These are phyloP conservation scores for Lobophora halterata DNA, from an alignment of 2,888 invertebrate species.

Conservation along the genomic window DNA sequence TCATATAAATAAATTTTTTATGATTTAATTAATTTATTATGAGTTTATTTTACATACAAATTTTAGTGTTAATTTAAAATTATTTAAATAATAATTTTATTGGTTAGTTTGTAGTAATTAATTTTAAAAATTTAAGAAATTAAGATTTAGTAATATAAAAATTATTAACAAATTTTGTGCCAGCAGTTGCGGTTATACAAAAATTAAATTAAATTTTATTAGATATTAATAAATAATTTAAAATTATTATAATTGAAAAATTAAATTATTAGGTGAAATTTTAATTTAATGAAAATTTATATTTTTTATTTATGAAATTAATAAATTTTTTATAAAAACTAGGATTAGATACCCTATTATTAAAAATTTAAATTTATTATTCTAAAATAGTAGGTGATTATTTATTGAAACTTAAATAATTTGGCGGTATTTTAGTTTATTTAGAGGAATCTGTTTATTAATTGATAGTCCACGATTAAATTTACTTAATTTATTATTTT, in stretches of 20 bases:
- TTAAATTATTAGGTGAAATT: conserved; percentile 77
- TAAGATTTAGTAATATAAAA: conserved; percentile 81
- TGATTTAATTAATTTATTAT: conserved; percentile 70
- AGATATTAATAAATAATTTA: conserved; percentile 71
- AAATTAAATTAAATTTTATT: conserved; percentile 80
- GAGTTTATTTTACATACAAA: conserved; percentile 80
- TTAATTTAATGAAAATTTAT: conserved; percentile 70
- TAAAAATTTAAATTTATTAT: conserved; percentile 70
- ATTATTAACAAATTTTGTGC: conserved; percentile 84
- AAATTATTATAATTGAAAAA: conserved; percentile 77
- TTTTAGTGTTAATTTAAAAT: conserved; percentile 63
- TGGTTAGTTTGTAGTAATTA: conserved; percentile 71
- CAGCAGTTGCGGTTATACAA: conserved; percentile 87
- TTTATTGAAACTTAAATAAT: conserved; percentile 84
- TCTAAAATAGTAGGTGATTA: conserved; percentile 80
- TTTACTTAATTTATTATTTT: conserved; percentile 74
- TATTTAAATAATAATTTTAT: conserved; percentile 69
- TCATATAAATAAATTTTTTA: conserved; percentile 67
- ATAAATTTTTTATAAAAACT: conserved; percentile 77
- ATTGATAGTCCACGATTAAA: conserved; percentile 84
- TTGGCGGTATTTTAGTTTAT: conserved; percentile 86
- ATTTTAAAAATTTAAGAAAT: conserved; percentile 81
- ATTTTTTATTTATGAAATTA: conserved; percentile 51
- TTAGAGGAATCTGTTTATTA: conserved; percentile 86
- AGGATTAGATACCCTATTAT: conserved; percentile 87